These are phyloP conservation scores for Grammomys dolichurus DNA, from an alignment of 2,113 vertebrate genomes.

Conservation along the genomic window DNA sequence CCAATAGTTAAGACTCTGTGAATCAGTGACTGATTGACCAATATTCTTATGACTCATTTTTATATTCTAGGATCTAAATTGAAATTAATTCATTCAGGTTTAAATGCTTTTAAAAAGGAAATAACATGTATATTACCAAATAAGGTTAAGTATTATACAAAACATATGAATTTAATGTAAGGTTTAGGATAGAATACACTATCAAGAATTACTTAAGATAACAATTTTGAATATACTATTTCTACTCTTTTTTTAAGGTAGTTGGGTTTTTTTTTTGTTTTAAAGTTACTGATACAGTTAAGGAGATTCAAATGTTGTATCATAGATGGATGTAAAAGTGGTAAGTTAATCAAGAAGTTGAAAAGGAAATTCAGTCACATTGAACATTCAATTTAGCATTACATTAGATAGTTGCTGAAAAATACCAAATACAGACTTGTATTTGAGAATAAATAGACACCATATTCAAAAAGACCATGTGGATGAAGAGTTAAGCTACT, in stretches of 20 bases:
- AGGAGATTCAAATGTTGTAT: not conserved
- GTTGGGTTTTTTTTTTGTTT: not conserved
- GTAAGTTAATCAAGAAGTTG: not conserved
- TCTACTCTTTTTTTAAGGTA: not conserved
- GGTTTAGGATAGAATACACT: not conserved
- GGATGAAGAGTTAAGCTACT: not conserved
- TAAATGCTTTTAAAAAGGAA: not conserved
- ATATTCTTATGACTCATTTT: not conserved
- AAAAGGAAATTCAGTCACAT: not conserved
- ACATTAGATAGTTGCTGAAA: not conserved
- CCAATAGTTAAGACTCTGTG: not conserved
- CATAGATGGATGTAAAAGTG: constrained; percentile 2
- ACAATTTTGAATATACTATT: not conserved
- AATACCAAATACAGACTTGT: not conserved
- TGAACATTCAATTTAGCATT: not conserved
- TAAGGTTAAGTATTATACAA: constrained; percentile 1
- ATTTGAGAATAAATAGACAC: not conserved
- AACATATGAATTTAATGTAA: not conserved
- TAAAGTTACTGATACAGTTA: not conserved
- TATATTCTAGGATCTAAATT: not conserved
- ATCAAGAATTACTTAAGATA: not conserved
- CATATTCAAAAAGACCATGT: not conserved
- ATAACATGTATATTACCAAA: not conserved
- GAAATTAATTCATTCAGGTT: not conserved
- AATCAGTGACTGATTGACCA: not conserved